Percentiles rank a stretch among this genome's conserved stretches.
These are phyloP conservation scores for Aphelenchoides fujianensis DNA, from an alignment of 1,140 invertebrate genomes.

Conservation along the genomic window DNA sequence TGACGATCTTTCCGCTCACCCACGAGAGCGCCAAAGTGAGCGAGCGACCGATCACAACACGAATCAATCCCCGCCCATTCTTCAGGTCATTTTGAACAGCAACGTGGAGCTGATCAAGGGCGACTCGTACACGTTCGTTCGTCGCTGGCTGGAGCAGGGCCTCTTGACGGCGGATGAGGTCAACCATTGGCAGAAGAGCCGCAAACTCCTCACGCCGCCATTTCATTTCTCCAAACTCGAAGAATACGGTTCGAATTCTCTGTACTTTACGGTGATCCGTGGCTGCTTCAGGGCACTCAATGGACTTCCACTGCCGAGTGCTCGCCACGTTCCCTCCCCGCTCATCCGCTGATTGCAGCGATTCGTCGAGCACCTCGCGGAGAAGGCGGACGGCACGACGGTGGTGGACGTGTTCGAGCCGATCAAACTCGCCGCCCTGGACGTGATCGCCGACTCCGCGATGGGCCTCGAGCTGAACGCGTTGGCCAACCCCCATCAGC, in stretches of 20 bases:
- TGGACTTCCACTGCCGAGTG: not conserved
- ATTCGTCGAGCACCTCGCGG: conserved; percentile 67
- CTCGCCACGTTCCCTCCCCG: not conserved
- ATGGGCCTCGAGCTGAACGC: conserved; percentile 6
- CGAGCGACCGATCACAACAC: no score
- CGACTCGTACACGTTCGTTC: conserved; percentile 31
- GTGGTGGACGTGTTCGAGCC: conserved; percentile 72
- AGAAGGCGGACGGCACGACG: conserved; percentile 62
- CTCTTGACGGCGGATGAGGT: not conserved
- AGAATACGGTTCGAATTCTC: not conserved
- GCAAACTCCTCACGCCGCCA: not conserved
- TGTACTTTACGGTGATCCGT: no score
- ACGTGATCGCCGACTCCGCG: conserved; percentile 71
- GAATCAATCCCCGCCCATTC: no score
- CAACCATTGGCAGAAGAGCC: not conserved
- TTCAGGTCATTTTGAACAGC: conserved; percentile 26
- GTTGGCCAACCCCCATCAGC: not conserved
- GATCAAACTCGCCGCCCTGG: conserved; percentile 77
- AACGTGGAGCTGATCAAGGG: conserved; percentile 36
- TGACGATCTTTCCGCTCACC: not conserved
- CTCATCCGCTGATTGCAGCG: conserved; percentile 68
- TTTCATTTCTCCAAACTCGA: conserved; percentile 11
- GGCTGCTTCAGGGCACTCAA: not conserved
- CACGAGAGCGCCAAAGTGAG: not conserved
- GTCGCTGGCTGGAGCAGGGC: conserved; percentile 38